A percentile compares a stretch with the other conserved stretches of the same genome.
These are phyloP conservation scores for Phrynocephalus vlangalii DNA, from an alignment of 2,797 vertebrate species.

Conservation along the genomic window DNA sequence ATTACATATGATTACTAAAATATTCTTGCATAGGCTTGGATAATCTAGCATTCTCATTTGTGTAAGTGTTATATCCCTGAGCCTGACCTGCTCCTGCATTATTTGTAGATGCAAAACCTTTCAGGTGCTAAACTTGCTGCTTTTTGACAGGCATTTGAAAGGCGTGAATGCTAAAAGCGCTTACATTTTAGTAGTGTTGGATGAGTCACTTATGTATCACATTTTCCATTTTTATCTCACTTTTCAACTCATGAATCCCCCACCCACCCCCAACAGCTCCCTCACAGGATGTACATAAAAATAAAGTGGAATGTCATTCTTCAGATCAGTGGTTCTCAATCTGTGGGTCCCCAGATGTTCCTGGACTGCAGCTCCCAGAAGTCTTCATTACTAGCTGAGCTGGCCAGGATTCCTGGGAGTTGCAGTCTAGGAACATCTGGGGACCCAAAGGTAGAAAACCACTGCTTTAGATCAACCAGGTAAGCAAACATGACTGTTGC, in stretches of 20 bases:
- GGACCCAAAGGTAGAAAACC: no score
- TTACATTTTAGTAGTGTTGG: not conserved
- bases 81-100: not conserved
- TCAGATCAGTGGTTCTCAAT: not conserved
- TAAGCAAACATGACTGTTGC: not conserved
- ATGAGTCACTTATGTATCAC: constrained; percentile 18
- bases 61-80: not conserved
- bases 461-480: not conserved
- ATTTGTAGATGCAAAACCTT: not conserved
- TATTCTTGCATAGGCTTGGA: not conserved
- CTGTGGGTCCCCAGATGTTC: no score
- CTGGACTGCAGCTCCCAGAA: no score
- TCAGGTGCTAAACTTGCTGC: not conserved
- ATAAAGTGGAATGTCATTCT: not conserved
- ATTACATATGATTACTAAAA: not conserved
- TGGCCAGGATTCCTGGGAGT: no score
- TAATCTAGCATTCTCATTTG: not conserved
- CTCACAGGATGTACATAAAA: not conserved
- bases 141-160: not conserved
- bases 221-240: constrained; percentile 24
- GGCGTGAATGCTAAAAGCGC: not conserved
- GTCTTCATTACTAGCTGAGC: no score
- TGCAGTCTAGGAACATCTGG: no score
- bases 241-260: not conserved
- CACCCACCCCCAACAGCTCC: not conserved